These are phyloP conservation scores for Tillus elongatus DNA, from an alignment of 2,888 invertebrate genomes.

Conservation along the genomic window DNA sequence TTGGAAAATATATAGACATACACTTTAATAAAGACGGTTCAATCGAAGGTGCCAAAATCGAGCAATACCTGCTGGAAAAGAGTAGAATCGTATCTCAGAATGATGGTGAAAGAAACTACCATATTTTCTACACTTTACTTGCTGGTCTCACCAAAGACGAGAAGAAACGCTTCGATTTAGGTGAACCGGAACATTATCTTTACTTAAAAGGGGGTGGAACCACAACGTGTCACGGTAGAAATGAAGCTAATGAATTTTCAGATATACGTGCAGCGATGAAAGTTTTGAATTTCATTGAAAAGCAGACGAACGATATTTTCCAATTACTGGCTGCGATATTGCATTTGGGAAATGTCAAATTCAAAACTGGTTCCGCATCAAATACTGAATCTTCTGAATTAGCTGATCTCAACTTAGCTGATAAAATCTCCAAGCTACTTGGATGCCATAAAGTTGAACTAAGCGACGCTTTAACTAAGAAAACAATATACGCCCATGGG, in stretches of 20 bases:
- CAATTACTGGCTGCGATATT: conserved; percentile 78
- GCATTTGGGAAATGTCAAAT: conserved; percentile 86
- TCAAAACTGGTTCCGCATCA: conserved; percentile 59
- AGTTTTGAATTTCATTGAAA: conserved; percentile 75
- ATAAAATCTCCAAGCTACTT: conserved; percentile 61
- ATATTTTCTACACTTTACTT: conserved; percentile 88
- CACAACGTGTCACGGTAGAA: conserved; percentile 68
- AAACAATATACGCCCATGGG: conserved; percentile 76
- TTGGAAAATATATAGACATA: conserved; percentile 78
- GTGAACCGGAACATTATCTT: conserved; percentile 69
- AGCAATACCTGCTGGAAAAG: conserved; percentile 91
- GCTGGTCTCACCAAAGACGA: conserved; percentile 75
- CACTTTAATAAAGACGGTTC: conserved; percentile 58
- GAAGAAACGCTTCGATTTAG: conserved; percentile 66
- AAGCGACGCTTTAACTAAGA: conserved; percentile 72
- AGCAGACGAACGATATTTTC: conserved; percentile 77
- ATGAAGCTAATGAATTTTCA: conserved; percentile 77
- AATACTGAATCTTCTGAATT: conserved; percentile 87
- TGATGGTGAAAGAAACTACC: conserved; percentile 86
- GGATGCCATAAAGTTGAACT: conserved; percentile 61
- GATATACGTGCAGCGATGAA: conserved; percentile 89
- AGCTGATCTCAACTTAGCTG: conserved; percentile 57
- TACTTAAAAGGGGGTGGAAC: conserved; percentile 76
- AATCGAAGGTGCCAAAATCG: conserved; percentile 89
- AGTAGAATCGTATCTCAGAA: conserved; percentile 87